Percentiles rank a stretch among this genome's conserved stretches.
Conservation (phyloP, 2,113 vertebrate genomes). For the Archocentrus centrarchus region DNA sequence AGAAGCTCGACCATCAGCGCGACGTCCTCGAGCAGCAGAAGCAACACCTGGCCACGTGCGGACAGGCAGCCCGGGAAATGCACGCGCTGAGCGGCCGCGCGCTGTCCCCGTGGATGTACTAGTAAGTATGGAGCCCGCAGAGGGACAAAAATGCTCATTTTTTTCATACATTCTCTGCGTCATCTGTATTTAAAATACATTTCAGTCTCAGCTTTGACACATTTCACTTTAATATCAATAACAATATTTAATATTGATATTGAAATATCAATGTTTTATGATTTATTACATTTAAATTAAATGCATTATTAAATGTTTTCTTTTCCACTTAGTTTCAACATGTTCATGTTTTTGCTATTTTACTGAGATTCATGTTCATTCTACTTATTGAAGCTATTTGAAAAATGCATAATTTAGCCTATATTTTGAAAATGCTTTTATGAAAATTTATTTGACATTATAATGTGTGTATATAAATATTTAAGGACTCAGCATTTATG, state of each 20-base stretch:
- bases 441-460: not conserved
- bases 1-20: fast-evolving
- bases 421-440: not conserved
- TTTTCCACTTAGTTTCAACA: too few relatives aligned
- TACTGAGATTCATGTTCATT: too few relatives aligned
- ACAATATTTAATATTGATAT: too few relatives aligned
- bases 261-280: too few relatives aligned
- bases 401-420: too few relatives aligned
- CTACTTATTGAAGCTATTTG: not conserved
- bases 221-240: not conserved
- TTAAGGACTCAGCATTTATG: too few relatives aligned
- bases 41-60: fast-evolving
- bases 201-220: not conserved
- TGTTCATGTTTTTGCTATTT: too few relatives aligned
- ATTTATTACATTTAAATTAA: too few relatives aligned
- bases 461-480: not conserved
- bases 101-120: not conserved
- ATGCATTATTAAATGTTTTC: too few relatives aligned
- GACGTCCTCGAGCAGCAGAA: fast-evolving
- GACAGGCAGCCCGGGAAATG: not conserved
- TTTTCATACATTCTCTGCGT: not conserved
- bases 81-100: not conserved
- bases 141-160: not conserved
- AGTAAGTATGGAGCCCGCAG: not conserved
- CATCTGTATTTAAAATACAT: not conserved